phyloP scores from a whole-genome alignment of 2,797 vertebrate species.

The Catharus ustulatus region DNA sequence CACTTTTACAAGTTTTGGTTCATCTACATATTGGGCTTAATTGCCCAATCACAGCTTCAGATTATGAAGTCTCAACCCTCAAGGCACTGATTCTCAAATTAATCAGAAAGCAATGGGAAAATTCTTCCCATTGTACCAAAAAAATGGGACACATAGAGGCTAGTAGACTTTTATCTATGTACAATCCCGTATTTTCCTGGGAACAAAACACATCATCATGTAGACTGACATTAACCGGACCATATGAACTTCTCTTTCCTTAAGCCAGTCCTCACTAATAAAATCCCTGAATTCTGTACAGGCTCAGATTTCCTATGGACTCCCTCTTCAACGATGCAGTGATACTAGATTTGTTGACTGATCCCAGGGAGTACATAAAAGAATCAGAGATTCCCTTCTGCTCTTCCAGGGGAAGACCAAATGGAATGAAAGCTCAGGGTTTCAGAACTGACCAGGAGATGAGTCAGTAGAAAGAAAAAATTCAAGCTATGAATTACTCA shows the following conservation, averaged over 20 bases:
- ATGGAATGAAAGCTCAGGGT: neutral
- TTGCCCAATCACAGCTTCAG: neutral
- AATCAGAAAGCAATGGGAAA: neutral
- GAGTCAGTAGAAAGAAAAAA: neutral
- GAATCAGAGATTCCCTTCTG: neutral
- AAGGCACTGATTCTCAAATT: neutral
- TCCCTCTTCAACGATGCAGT: neutral
- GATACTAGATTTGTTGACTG: neutral
- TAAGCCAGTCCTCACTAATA: neutral
- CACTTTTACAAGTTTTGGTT: neutral
- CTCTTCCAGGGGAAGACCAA: neutral
- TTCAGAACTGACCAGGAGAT: constrained; percentile 15
- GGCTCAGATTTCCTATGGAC: neutral
- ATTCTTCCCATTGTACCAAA: neutral
- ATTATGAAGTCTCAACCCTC: neutral
- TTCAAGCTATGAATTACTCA: neutral
- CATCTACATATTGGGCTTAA: neutral
- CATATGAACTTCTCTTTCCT: neutral
- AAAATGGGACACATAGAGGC: neutral
- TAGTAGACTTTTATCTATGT: neutral
- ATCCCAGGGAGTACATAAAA: neutral
- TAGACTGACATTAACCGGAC: neutral
- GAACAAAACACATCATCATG: neutral
- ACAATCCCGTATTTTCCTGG: neutral
- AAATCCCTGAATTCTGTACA: neutral